A percentile compares a stretch with the other conserved stretches of the same genome.
phyloP scores from a whole-genome alignment of 2,113 vertebrate genomes.

The Cranoglanis bouderius region DNA sequence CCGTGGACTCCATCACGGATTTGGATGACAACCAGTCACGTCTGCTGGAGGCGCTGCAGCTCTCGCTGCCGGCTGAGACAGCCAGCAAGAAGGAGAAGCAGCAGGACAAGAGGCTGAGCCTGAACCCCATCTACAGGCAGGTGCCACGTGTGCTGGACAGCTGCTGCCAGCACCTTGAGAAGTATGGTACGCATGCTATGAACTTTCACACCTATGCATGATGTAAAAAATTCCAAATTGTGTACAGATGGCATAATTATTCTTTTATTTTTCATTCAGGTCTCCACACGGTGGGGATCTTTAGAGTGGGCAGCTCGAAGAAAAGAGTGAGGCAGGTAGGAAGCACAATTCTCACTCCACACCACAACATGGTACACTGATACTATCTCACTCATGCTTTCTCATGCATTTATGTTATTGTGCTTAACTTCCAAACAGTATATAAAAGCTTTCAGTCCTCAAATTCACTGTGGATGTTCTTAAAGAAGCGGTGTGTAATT shows the following conservation, averaged over 20 bases:
- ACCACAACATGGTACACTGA: neutral
- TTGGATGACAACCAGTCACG: slow-evolving; percentile 95
- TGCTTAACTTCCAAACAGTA: neutral
- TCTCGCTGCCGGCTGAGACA: slow-evolving; percentile 89
- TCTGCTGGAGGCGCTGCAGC: slow-evolving; percentile 93
- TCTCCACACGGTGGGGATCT: slow-evolving; percentile 95
- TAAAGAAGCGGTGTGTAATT: neutral
- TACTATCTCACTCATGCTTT: neutral
- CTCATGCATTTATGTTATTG: neutral
- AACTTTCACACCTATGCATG: neutral
- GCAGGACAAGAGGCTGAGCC: slow-evolving; percentile 94
- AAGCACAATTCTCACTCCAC: neutral
- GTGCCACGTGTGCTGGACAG: slow-evolving; percentile 93
- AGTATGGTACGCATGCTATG: slow-evolving; percentile 79
- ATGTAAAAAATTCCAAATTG: neutral
- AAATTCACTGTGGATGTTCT: neutral
- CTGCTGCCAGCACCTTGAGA: slow-evolving; percentile 96
- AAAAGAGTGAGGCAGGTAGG: slow-evolving; percentile 96
- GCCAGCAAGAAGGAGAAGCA: slow-evolving; percentile 78
- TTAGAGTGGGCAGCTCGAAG: slow-evolving; percentile 96
- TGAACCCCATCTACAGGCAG: slow-evolving; percentile 96
- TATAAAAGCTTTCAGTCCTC: neutral
- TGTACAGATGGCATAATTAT: neutral
- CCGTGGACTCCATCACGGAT: slow-evolving; percentile 98
- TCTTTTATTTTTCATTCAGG: slow-evolving; percentile 67